Percentiles rank a stretch among this genome's conserved stretches.
Evolutionary conservation across 64 coral and sea anemone genomes (phyloP).

Genomic region (Montipora foliosa): DNA sequence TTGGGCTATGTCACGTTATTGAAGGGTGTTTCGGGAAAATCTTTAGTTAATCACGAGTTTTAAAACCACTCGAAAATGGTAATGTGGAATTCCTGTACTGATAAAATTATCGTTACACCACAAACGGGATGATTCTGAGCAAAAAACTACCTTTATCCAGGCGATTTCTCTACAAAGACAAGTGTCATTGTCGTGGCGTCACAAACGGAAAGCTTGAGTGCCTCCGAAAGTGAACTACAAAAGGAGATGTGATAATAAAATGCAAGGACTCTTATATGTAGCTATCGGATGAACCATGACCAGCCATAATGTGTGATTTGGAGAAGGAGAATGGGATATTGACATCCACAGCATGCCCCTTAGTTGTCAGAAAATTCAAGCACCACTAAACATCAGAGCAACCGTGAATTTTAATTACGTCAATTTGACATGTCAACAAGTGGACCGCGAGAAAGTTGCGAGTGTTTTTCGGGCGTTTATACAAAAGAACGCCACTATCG

Average conservation of each 20-base stretch:
- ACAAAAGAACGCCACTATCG: background rate
- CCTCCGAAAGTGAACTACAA: background rate
- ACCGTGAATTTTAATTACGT: constrained; percentile 17
- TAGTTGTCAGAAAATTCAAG: background rate
- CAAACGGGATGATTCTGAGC: no score
- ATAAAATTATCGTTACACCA: no score
- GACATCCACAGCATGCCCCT: background rate
- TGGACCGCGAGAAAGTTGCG: background rate
- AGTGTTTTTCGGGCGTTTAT: background rate
- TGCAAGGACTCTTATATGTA: constrained; percentile 4
- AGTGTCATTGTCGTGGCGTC: background rate
- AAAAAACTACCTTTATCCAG: no score
- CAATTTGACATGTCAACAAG: constrained; percentile 2
- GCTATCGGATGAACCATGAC: constrained; percentile 9
- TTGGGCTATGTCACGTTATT: no score
- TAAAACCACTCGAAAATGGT: no score
- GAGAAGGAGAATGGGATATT: constrained; percentile 29
- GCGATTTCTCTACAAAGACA: constrained; percentile 17
- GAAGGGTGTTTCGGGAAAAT: no score
- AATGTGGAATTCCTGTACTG: no score
- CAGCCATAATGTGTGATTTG: constrained; percentile 27
- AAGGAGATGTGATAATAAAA: constrained; percentile 38
- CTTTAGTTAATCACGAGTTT: no score
- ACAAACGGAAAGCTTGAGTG: constrained; percentile 14
- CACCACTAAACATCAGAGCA: constrained; percentile 14